Evolutionary conservation across 2,888 invertebrate genomes (phyloP).

Genomic region (Apantesis nais): DNA sequence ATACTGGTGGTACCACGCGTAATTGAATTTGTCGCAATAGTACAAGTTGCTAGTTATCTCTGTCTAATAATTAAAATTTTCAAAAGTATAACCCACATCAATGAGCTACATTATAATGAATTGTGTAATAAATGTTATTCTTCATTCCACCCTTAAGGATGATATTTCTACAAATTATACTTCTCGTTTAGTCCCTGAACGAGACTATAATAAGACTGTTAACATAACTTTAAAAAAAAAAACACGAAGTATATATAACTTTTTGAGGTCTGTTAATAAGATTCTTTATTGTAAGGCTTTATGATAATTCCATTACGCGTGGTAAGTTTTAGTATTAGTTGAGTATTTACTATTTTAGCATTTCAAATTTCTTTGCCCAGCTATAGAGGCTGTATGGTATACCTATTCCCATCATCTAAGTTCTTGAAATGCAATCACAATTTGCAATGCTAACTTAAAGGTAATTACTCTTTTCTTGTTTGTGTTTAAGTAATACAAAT

Average conservation of each 20-base stretch:
- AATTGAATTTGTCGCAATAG: constrained; percentile 43
- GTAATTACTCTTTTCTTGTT: constrained; percentile 2
- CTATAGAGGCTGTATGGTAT: neutral
- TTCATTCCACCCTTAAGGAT: neutral
- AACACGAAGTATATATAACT: too few relatives aligned
- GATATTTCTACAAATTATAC: neutral
- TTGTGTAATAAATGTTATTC: neutral
- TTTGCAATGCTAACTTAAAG: constrained; percentile 13
- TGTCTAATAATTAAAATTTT: too few relatives aligned
- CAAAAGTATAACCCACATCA: neutral
- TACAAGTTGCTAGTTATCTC: constrained; percentile 19
- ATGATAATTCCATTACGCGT: constrained; percentile 32
- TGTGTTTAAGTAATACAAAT: constrained; percentile 1
- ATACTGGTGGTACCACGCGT: constrained; percentile 48
- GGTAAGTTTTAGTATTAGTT: constrained; percentile 26
- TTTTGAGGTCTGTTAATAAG: neutral
- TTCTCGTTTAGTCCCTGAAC: neutral
- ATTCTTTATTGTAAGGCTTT: neutral
- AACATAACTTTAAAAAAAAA: too few relatives aligned
- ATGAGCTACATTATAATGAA: neutral
- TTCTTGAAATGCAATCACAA: neutral
- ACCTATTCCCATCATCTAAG: constrained; percentile 7
- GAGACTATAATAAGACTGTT: too few relatives aligned
- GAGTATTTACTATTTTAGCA: constrained; percentile 36
- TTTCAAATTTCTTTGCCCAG: constrained; percentile 6